These are phyloP conservation scores for Geophilus truncorum DNA, from an alignment of 2,888 invertebrate species.

Conservation along the genomic window DNA sequence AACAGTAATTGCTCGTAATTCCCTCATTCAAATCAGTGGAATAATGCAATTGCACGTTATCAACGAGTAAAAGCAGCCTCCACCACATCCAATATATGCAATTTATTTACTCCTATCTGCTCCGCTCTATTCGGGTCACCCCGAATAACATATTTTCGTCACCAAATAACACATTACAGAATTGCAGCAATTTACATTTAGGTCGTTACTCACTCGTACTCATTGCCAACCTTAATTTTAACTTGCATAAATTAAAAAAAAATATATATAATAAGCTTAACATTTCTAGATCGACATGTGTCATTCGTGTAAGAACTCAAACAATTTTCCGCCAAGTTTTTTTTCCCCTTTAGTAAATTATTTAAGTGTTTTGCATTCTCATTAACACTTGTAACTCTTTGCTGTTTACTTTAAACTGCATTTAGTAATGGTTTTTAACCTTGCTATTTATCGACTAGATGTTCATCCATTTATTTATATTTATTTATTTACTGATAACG, in stretches of 20 bases:
- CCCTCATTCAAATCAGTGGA: constrained; percentile 30
- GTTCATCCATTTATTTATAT: background rate
- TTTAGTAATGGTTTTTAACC: too few species aligned
- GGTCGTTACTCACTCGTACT: background rate
- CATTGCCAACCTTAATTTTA: background rate
- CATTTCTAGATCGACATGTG: too few species aligned
- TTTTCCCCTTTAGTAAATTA: background rate
- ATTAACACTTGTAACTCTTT: background rate
- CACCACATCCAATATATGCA: background rate
- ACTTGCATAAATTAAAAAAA: background rate
- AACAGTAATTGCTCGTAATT: constrained; percentile 33
- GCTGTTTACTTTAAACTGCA: background rate
- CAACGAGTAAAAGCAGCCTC: background rate
- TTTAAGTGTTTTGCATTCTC: background rate
- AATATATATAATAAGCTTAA: background rate
- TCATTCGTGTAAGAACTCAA: background rate
- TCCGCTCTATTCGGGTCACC: background rate
- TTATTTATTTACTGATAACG: background rate
- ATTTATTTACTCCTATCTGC: background rate
- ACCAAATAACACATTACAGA: background rate
- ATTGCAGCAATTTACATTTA: too few species aligned
- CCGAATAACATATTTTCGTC: background rate
- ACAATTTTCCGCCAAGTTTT: too few species aligned
- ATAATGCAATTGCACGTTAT: constrained; percentile 29
- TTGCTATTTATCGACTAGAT: background rate